These are phyloP conservation scores for Antigone vipio DNA, from an alignment of 2,113 vertebrate genomes.

Conservation along the genomic window DNA sequence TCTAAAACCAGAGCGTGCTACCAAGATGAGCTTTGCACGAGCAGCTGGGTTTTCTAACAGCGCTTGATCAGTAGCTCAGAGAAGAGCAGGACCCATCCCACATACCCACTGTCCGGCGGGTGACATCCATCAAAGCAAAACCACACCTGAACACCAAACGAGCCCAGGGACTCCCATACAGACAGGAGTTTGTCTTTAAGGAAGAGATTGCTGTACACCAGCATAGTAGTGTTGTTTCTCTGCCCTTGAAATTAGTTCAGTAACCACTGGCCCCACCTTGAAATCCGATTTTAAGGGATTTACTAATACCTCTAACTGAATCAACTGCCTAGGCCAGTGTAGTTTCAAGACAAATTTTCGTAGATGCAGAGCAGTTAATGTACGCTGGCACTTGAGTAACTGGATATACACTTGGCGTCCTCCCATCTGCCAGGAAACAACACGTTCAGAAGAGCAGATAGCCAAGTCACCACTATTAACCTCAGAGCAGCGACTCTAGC, in stretches of 20 bases:
- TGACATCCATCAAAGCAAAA: background rate
- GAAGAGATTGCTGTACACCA: background rate
- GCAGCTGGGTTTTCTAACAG: background rate
- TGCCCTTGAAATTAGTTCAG: background rate
- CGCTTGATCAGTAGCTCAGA: background rate
- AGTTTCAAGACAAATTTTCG: background rate
- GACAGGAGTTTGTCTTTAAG: background rate
- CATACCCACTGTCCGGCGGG: background rate
- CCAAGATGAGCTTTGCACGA: accelerated
- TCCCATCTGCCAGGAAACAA: background rate
- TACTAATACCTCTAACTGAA: background rate
- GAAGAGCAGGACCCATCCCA: background rate
- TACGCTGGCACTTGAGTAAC: background rate
- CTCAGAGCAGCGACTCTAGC: accelerated
- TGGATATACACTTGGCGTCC: background rate
- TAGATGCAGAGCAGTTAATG: background rate
- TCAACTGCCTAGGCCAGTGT: background rate
- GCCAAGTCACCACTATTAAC: background rate
- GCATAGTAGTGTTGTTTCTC: background rate
- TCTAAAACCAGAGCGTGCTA: background rate
- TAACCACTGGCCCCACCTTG: background rate
- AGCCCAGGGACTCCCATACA: background rate
- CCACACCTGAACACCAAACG: background rate
- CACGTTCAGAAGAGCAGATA: background rate
- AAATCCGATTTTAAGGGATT: background rate